These are phyloP conservation scores for Drosophila nannoptera DNA, from an alignment of 1,140 invertebrate genomes.

Conservation along the genomic window DNA sequence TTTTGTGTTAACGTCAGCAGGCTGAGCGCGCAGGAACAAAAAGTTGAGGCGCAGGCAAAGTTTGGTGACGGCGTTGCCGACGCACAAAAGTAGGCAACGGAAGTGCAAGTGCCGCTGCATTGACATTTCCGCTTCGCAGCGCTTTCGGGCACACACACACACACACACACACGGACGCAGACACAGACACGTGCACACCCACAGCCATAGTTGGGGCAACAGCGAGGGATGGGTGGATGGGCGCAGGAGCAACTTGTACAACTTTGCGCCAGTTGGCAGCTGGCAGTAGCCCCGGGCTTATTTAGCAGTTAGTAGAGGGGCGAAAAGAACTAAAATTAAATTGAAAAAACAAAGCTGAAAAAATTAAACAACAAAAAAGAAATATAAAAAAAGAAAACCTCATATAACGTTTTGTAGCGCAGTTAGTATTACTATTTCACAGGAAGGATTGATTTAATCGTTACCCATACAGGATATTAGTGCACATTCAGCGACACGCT, in stretches of 20 bases:
- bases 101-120: constrained; percentile 75
- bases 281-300: constrained; percentile 49
- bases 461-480: constrained; percentile 22
- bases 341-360: no score
- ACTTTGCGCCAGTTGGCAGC: constrained; percentile 65
- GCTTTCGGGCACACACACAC: constrained; percentile 46
- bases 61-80: constrained; percentile 45
- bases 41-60: constrained; percentile 52
- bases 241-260: constrained; percentile 39
- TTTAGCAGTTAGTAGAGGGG: constrained; percentile 41
- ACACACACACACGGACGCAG: no score
- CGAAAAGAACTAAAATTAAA: constrained; percentile 1
- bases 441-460: constrained; percentile 25
- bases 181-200: no score
- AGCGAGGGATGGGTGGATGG: not conserved
- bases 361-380: not conserved
- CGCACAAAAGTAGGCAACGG: constrained; percentile 64
- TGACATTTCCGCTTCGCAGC: constrained; percentile 74
- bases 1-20: constrained; percentile 75
- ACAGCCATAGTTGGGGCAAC: no score
- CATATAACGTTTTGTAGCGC: constrained; percentile 23
- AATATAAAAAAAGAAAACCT: constrained; percentile 15
- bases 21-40: constrained; percentile 66
- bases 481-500: not conserved
- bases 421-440: not conserved